Evolutionary conservation across 2,797 vertebrate genomes (phyloP), one percentile per base, ranked within the genome.

Genomic region (Emys orbicularis): DNA sequence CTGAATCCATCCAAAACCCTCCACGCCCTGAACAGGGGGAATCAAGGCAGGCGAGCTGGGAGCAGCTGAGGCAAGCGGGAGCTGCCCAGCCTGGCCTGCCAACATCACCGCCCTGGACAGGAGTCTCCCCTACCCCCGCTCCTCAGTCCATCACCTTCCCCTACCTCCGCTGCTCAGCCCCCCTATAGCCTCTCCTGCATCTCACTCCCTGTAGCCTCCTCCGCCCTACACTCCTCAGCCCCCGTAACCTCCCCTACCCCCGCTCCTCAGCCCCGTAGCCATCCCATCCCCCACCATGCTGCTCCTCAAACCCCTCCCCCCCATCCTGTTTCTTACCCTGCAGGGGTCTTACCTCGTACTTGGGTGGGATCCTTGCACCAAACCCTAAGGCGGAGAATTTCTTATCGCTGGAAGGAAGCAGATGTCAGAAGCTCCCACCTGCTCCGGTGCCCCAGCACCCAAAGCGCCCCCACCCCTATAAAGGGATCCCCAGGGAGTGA

Each of bases 301-400:
- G 56, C 5, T 31, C 6, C 4, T 31, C 8, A 41, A 52, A n/a
- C n/a, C 25, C 9, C 8, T 8, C 10, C 85, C 65, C 4, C 15
- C 34, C 37, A 47, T 5, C 31, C 12, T 15, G 34, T 18, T n/a
- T 31, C 77, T 25, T 79, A 12, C 8, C 61, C 61, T 18, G 61
- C 61, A n/a, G 34, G 25, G 23, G 53, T 91, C 99, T 98, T 97
- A 99, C 99, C 98, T 99, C 99, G 1, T 99, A 99, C 95, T 99
- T 99, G 88, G 99, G 99, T 85, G 99, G 99, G 92, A 99, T 99
- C 98, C 99, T 98, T n/a, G 99, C 99, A 72, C 99, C 99, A 82
- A 99, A 99, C 83, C 99, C 99, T 98, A 99, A 96, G 94, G 99
- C 99, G 4, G 99, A 99, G 98, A 99, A 99, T 84, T 99, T 98